These are phyloP conservation scores for Antheraea mylitta DNA, from an alignment of 1,140 invertebrate genomes.

Conservation along the genomic window DNA sequence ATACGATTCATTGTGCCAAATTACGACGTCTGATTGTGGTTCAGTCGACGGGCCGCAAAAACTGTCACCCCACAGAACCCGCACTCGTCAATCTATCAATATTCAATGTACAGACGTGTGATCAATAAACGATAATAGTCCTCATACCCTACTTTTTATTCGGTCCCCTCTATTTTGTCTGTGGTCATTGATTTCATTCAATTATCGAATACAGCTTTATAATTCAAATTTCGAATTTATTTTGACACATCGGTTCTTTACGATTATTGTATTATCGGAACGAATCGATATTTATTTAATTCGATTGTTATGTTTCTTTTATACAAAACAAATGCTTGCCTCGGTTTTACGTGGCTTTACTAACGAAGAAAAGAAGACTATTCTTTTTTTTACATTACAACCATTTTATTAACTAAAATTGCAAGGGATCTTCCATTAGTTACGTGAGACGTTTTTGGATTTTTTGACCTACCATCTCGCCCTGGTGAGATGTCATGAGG, in stretches of 20 bases:
- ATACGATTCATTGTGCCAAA: conserved; percentile 27
- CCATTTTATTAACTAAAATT: too few relatives aligned
- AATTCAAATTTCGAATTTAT: conserved; percentile 15
- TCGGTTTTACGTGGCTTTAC: too few relatives aligned
- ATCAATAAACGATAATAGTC: conserved; percentile 69
- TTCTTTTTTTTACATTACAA: too few relatives aligned
- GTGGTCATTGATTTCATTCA: conserved; percentile 29
- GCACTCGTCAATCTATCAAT: conserved; percentile 70
- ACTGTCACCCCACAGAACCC: conserved; percentile 50
- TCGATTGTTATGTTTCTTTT: background rate
- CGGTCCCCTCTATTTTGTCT: conserved; percentile 49
- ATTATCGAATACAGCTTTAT: conserved; percentile 37
- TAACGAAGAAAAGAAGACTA: too few relatives aligned
- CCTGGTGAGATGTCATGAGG: too few relatives aligned
- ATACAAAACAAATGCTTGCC: background rate
- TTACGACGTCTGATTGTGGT: conserved; percentile 67
- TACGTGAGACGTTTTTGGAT: too few relatives aligned
- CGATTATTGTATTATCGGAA: conserved; percentile 9
- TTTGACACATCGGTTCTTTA: conserved; percentile 5
- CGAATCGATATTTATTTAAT: background rate
- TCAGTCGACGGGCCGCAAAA: conserved; percentile 54
- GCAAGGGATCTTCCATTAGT: too few relatives aligned
- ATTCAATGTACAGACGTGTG: conserved; percentile 70
- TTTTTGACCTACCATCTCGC: too few relatives aligned
- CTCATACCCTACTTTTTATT: conserved; percentile 42